Percentiles rank a stretch among this genome's conserved stretches.
Conservation (phyloP, 1,140 invertebrate genomes). For the Tetramorium alpestre region DNA sequence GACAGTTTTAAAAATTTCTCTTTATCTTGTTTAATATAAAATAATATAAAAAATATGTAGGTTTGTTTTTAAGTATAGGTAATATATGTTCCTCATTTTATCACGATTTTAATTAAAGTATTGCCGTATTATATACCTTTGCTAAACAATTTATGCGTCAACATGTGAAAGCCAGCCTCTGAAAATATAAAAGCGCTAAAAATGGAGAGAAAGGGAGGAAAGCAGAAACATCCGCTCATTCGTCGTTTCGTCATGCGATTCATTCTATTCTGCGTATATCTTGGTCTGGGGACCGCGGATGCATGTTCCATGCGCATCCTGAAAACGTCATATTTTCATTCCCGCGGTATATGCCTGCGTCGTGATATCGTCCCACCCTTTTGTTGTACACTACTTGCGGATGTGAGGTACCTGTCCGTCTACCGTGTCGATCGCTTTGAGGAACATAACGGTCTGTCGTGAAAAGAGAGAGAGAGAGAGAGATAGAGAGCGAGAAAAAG, state of each 20-base stretch:
- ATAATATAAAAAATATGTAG: background rate
- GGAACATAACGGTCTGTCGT: slow-evolving; percentile 59
- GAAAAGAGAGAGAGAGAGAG: background rate
- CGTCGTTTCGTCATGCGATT: background rate
- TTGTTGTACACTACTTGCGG: slow-evolving; percentile 43
- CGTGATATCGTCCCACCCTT: slow-evolving; percentile 35
- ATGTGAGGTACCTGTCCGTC: slow-evolving; percentile 46
- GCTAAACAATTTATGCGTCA: background rate
- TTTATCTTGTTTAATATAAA: background rate
- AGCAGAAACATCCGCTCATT: slow-evolving; percentile 19
- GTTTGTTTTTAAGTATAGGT: background rate
- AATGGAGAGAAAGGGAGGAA: too few relatives aligned
- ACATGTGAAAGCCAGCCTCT: background rate
- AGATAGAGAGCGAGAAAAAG: background rate
- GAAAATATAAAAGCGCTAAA: slow-evolving; percentile 10
- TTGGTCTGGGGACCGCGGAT: background rate
- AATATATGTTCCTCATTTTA: background rate
- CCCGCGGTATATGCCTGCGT: slow-evolving; percentile 10
- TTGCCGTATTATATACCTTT: background rate
- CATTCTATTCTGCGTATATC: background rate
- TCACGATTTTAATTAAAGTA: background rate
- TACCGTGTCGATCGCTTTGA: slow-evolving; percentile 58
- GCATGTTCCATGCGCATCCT: slow-evolving; percentile 20
- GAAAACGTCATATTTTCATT: slow-evolving; percentile 34
- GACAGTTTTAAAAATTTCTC: background rate